A percentile compares a stretch with the other conserved stretches of the same genome.
Conservation (phyloP, 2,113 vertebrate species). For the Potamarius usumacintae region DNA sequence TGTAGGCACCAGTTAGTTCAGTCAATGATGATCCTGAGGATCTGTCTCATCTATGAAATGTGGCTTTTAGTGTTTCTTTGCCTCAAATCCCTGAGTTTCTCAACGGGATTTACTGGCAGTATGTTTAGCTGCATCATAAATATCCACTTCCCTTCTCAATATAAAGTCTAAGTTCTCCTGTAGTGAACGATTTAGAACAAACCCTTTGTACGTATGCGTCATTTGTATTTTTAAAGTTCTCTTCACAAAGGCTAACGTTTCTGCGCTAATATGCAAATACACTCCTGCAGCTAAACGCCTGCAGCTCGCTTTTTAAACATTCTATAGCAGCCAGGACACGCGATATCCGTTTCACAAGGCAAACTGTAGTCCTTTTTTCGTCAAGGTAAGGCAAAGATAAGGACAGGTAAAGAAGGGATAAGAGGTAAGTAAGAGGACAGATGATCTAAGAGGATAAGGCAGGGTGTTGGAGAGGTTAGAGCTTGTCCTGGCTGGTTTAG, state of each 20-base stretch:
- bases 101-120: conserved; percentile 45
- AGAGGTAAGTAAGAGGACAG: neutral
- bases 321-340: conserved; percentile 36
- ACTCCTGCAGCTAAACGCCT: conserved; percentile 47
- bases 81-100: conserved; percentile 42
- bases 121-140: conserved; percentile 60
- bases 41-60: conserved; percentile 48
- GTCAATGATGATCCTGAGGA: conserved; percentile 47
- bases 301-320: conserved; percentile 41
- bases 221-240: conserved; percentile 45
- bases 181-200: conserved; percentile 54
- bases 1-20: conserved; percentile 43
- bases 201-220: conserved; percentile 25
- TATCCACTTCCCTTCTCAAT: conserved; percentile 51
- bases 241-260: conserved; percentile 57
- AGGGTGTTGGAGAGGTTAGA: conserved; percentile 35
- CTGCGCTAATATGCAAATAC: conserved; percentile 63
- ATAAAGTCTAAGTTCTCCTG: conserved; percentile 48
- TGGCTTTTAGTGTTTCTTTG: conserved; percentile 23
- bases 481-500: conserved; percentile 32
- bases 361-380: conserved; percentile 5
- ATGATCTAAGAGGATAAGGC: conserved; percentile 42
- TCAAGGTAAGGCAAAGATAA: neutral
- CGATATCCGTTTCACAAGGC: conserved; percentile 16
- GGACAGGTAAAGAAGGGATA: conserved; percentile 17